Evolutionary conservation across 2,797 vertebrate genomes (phyloP).

Genomic region (Oceanodroma leucorhoa): DNA sequence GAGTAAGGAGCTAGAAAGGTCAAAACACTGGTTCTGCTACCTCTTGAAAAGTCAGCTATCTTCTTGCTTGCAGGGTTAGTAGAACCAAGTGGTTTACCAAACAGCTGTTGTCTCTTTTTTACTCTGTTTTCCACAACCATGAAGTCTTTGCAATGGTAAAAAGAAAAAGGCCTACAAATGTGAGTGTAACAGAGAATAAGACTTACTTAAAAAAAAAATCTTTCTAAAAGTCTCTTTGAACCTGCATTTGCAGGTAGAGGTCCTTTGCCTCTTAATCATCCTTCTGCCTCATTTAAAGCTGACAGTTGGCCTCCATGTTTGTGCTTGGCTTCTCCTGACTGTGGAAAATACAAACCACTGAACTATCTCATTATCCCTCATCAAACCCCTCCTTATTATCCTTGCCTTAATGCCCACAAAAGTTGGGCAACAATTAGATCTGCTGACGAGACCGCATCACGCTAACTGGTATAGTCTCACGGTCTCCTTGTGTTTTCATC

Average conservation of each 20-base stretch:
- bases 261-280: neutral
- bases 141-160: neutral
- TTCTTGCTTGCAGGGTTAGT: neutral
- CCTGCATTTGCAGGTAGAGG: neutral
- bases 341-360: neutral
- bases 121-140: neutral
- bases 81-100: neutral
- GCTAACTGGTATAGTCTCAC: accelerated
- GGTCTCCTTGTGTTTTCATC: neutral
- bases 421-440: neutral
- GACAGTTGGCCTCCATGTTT: neutral
- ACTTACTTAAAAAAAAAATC: neutral
- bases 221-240: neutral
- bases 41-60: neutral
- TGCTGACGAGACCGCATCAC: neutral
- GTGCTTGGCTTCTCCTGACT: neutral
- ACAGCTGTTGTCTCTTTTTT: neutral
- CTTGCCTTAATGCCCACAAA: neutral
- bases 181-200: neutral
- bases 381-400: neutral
- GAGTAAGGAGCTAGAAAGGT: neutral
- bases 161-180: neutral
- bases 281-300: neutral
- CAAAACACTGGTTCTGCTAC: neutral
- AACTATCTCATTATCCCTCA: neutral